Evolutionary conservation across 2,888 invertebrate species (phyloP), one percentile per base, ranked within the genome.

Genomic region (Aradus depressus): DNA sequence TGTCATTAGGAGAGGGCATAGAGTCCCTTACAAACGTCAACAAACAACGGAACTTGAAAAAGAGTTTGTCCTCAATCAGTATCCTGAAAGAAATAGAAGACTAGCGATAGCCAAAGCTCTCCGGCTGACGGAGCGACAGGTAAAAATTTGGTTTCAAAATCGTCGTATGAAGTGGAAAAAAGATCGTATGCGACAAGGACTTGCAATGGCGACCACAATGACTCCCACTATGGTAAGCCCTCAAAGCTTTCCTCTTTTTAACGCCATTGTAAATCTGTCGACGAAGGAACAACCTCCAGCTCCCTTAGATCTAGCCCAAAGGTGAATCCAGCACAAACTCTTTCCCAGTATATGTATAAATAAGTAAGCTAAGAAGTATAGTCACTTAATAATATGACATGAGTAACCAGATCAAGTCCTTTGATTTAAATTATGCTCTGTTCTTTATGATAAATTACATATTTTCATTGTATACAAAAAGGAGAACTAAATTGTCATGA

Each of bases 71-170:
- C 50, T 58, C 34, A 60, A 60, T 39, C 60, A 57, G 19, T 60
- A 60, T 50, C 60, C 60, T 18, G 60, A 60, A 44, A 47, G 58
- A 25, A 47, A 54, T 12, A 41, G 60, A 37, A 50, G 60, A 32
- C 41, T 58, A 44, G 57, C 58, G 22, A 60, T 60, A 22, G 58
- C 60, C 14, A 57, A 58, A 50, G 53, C 57, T 1, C 45, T 60
- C 18, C 55, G 58, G 23, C 51, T 60, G 10, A 55, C 58, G 18
- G 60, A 60, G 41, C 49, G 60, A n/a, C 59, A 59, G 44, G 59
- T 61, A 10, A 61, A 60, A 49, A 60, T 61, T 37, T 61, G 61
- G 61, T 61, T 61, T 52, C 61, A 61, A 44, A 61, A 61, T 53
- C 51, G 61, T 35, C 56, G 61, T 23, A 60, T 60, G 60, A 61